phyloP scores from a whole-genome alignment of 2,797 vertebrate genomes.

The Cygnus olor region DNA sequence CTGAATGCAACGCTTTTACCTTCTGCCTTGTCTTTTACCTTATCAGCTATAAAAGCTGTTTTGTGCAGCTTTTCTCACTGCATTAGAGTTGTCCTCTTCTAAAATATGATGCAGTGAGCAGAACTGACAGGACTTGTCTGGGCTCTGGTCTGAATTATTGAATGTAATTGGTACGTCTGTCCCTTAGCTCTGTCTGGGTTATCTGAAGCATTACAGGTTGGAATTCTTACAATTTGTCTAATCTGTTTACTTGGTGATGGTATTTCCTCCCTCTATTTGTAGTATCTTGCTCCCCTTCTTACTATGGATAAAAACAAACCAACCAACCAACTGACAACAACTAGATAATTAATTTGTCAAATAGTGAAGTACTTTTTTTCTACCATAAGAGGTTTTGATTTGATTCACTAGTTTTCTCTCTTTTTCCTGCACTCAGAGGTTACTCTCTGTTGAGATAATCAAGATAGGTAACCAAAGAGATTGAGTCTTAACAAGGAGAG shows the following conservation, averaged over 20 bases:
- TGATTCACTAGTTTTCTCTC: neutral
- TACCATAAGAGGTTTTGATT: neutral
- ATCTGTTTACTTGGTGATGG: neutral
- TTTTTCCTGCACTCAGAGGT: neutral
- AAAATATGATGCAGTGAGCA: constrained; percentile 32
- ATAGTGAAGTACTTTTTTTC: neutral
- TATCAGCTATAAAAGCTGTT: neutral
- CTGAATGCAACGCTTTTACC: neutral
- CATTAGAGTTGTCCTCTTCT: constrained; percentile 11
- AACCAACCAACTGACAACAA: neutral
- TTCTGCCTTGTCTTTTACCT: neutral
- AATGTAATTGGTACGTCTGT: constrained; percentile 15
- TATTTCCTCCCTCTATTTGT: neutral
- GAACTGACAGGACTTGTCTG: constrained; percentile 39
- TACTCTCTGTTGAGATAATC: neutral
- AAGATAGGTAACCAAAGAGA: neutral
- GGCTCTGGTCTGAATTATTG: constrained; percentile 41
- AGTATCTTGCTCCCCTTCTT: neutral
- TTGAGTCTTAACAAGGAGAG: neutral
- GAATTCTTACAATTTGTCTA: neutral
- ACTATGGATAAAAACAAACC: neutral
- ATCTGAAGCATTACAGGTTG: constrained; percentile 4
- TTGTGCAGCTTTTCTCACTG: constrained; percentile 28
- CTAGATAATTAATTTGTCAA: neutral
- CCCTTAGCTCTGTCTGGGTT: constrained; percentile 5